Percentiles rank a stretch among this genome's conserved stretches.
phyloP scores from a whole-genome alignment of 2,113 vertebrate species.

The Sphyrna mokarran region DNA sequence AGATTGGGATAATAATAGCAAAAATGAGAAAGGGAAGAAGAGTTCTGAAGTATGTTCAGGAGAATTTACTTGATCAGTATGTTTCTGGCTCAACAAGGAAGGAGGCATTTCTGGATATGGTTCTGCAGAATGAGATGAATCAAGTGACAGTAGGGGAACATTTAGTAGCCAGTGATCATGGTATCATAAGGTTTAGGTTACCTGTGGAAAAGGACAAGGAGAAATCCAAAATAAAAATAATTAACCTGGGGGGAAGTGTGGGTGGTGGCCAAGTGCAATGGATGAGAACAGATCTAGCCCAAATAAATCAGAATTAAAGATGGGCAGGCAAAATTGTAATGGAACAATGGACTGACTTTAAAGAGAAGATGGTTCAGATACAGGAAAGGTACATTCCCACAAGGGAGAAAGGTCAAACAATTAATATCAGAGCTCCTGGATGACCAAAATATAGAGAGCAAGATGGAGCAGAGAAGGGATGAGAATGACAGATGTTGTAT shows the following conservation, averaged over 20 bases:
- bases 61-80: too few relatives aligned
- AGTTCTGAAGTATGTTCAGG: not conserved
- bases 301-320: not conserved
- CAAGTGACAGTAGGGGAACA: not conserved
- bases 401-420: not conserved
- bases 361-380: not conserved
- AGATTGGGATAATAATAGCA: not conserved
- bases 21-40: not conserved
- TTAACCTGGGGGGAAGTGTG: not conserved
- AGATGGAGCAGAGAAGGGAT: too few relatives aligned
- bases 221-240: not conserved
- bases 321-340: not conserved
- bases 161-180: not conserved
- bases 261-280: not conserved
- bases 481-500: too few relatives aligned
- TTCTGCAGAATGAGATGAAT: not conserved
- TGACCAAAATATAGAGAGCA: not conserved
- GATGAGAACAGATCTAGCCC: not conserved
- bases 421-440: not conserved
- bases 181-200: not conserved
- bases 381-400: not conserved
- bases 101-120: not conserved
- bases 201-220: not conserved
- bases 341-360: not conserved
- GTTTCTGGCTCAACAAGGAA: not conserved